Conservation (phyloP, 2,888 invertebrate genomes). For the Drosophila picticornis region DNA sequence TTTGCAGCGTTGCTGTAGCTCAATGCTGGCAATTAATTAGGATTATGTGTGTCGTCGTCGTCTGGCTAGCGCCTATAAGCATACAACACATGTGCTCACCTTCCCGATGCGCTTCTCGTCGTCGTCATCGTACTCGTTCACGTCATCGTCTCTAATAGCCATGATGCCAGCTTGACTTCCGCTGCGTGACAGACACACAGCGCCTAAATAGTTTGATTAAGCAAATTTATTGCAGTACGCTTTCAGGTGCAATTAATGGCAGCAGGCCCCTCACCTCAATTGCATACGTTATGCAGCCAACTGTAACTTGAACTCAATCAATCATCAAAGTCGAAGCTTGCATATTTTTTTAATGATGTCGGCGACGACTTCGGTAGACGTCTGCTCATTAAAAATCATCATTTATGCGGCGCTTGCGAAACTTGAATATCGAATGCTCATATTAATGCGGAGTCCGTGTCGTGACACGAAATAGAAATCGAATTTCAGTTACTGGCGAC, state of each 20-base stretch:
- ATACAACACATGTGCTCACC: conserved; percentile 58
- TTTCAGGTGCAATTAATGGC: conserved; percentile 65
- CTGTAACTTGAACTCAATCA: conserved; percentile 57
- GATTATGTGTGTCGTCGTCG: conserved; percentile 74
- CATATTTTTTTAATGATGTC: conserved; percentile 65
- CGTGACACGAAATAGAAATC: conserved; percentile 14
- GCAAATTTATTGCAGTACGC: conserved; percentile 71
- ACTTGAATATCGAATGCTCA: conserved; percentile 13
- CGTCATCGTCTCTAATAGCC: conserved; percentile 33
- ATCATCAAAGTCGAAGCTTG: conserved; percentile 58
- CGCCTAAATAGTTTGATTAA: conserved; percentile 76
- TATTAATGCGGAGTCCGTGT: neutral
- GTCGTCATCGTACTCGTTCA: neutral
- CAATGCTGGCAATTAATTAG: conserved; percentile 79
- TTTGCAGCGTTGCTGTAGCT: conserved; percentile 34
- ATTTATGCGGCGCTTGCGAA: conserved; percentile 35
- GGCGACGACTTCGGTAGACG: conserved; percentile 31
- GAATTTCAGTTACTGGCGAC: neutral
- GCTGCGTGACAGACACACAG: conserved; percentile 57
- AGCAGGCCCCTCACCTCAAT: conserved; percentile 2
- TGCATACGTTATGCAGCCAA: conserved; percentile 26
- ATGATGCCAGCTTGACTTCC: conserved; percentile 69
- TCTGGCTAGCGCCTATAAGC: conserved; percentile 68
- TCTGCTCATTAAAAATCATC: conserved; percentile 62
- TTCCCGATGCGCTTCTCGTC: neutral